These are phyloP conservation scores for Falco berigora DNA, from an alignment of 2,797 vertebrate genomes.

Conservation along the genomic window DNA sequence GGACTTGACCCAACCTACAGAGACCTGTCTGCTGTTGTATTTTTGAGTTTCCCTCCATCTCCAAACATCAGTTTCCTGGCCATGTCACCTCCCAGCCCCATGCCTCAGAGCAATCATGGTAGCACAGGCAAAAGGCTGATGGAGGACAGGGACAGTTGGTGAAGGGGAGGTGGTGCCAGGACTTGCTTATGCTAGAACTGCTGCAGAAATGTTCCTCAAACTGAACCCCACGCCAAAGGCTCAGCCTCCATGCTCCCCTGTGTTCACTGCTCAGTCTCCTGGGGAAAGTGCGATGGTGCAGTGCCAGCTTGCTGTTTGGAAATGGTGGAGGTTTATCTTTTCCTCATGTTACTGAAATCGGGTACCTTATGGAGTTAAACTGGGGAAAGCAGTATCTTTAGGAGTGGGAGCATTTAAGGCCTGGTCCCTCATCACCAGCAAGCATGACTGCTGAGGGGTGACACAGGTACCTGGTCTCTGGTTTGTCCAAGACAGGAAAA, in stretches of 20 bases:
- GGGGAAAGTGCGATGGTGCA: neutral
- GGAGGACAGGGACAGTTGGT: neutral
- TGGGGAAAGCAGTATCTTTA: neutral
- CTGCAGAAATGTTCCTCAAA: neutral
- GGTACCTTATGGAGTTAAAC: neutral
- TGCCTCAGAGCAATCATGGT: neutral
- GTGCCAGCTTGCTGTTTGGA: neutral
- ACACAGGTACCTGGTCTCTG: neutral
- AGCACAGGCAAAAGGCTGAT: neutral
- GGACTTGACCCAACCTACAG: neutral
- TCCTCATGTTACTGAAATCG: fast-evolving
- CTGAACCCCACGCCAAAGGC: neutral
- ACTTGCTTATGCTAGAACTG: neutral
- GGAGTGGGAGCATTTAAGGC: neutral
- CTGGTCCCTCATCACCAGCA: neutral
- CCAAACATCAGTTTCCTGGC: neutral
- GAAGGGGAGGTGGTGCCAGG: neutral
- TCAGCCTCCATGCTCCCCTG: fast-evolving
- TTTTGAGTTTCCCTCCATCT: neutral
- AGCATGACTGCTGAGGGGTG: fast-evolving
- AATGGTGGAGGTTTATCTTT: neutral
- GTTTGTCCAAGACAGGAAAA: neutral
- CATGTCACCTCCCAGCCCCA: neutral
- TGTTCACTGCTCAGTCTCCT: fast-evolving
- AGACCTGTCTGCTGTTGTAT: neutral